These are phyloP conservation scores for Acanthornis magna DNA, from an alignment of 2,797 vertebrate species.

Conservation along the genomic window DNA sequence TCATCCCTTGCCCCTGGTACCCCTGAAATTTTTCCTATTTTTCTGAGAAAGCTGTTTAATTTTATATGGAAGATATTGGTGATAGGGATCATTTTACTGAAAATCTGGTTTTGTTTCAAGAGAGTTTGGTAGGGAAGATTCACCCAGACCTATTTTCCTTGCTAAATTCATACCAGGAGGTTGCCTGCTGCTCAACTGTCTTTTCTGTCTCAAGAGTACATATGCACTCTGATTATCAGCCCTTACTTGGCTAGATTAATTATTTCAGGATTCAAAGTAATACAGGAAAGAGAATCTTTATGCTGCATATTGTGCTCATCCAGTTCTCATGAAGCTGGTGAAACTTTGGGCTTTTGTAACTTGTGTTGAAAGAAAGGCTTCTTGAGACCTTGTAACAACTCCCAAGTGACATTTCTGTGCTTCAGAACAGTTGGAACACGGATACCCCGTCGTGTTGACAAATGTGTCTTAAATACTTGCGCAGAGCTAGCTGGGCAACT, in stretches of 20 bases:
- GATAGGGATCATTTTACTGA: neutral
- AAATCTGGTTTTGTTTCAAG: neutral
- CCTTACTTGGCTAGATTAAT: neutral
- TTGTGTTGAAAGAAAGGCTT: neutral
- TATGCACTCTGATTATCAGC: neutral
- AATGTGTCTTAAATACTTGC: neutral
- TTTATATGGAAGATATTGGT: neutral
- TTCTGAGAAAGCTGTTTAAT: neutral
- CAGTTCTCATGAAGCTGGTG: neutral
- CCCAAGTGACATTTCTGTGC: neutral
- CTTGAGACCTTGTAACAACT: neutral
- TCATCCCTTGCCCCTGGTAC: accelerated
- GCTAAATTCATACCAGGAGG: neutral
- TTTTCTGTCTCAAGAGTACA: neutral
- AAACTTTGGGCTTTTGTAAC: neutral
- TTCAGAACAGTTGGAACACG: neutral
- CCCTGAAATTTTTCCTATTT: accelerated
- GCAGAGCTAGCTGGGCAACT: neutral
- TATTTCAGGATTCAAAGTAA: neutral
- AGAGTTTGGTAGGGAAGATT: neutral
- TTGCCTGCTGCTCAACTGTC: neutral
- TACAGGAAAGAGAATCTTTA: neutral
- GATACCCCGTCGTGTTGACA: neutral
- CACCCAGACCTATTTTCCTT: neutral
- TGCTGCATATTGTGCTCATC: neutral